A percentile compares a stretch with the other conserved stretches of the same genome.
phyloP scores from a whole-genome alignment of 2,797 vertebrate genomes.

The Anguilla marmorata region DNA sequence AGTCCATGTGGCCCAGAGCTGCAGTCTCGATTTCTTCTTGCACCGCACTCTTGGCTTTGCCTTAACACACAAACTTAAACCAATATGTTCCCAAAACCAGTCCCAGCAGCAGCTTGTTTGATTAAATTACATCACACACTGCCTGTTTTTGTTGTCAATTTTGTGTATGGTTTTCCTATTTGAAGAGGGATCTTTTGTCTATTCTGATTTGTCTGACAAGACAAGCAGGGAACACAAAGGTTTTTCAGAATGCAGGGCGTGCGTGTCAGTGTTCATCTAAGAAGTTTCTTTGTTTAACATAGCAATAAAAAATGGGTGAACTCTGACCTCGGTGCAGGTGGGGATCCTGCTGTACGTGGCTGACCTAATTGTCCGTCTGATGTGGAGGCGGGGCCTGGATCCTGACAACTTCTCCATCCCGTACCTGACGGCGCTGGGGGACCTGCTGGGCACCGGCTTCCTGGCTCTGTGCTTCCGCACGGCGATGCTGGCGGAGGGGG shows the following conservation, averaged over 20 bases:
- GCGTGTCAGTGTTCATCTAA: not conserved
- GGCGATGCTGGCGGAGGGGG: slow-evolving; percentile 49
- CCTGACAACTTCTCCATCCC: slow-evolving; percentile 88
- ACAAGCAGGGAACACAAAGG: not conserved
- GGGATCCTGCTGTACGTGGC: slow-evolving; percentile 75
- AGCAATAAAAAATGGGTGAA: no score
- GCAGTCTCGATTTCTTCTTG: not conserved
- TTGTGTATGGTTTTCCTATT: not conserved
- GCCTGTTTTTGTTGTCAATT: not conserved
- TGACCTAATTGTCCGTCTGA: slow-evolving; percentile 75
- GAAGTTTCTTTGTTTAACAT: not conserved
- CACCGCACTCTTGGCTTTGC: not conserved
- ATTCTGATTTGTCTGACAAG: not conserved
- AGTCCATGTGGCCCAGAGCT: not conserved
- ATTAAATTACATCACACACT: not conserved
- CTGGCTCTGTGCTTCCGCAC: slow-evolving; percentile 76
- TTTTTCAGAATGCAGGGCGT: not conserved
- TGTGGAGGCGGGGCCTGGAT: slow-evolving; percentile 80
- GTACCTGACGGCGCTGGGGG: slow-evolving; percentile 87
- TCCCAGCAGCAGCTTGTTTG: not conserved
- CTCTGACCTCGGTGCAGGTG: slow-evolving; percentile 66
- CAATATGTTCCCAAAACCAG: slow-evolving; percentile 18
- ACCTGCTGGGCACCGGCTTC: slow-evolving; percentile 83
- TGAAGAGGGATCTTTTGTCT: not conserved
- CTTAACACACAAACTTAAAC: slow-evolving; percentile 21